These are phyloP conservation scores for Drosophila anomelani DNA, from an alignment of 2,888 invertebrate genomes.

Conservation along the genomic window DNA sequence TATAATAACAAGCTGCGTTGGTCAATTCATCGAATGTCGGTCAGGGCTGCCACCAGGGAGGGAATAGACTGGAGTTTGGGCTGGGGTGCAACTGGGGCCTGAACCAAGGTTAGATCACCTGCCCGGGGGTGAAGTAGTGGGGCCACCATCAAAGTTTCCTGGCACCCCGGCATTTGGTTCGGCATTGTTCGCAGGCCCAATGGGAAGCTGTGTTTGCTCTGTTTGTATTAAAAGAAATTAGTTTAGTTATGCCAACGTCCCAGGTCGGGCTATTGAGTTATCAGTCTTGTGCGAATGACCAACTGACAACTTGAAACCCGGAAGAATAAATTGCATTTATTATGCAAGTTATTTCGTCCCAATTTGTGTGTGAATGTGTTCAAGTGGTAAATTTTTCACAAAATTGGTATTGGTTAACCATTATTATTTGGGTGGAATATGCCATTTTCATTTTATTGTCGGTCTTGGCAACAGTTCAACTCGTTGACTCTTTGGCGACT, in stretches of 20 bases:
- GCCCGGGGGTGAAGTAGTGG: constrained; percentile 23
- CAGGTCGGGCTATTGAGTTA: constrained; percentile 34
- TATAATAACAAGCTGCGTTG: constrained; percentile 77
- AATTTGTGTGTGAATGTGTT: constrained; percentile 1
- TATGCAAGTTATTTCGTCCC: constrained; percentile 26
- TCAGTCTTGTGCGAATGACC: constrained; percentile 15
- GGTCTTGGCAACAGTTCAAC: constrained; percentile 4
- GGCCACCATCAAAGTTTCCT: constrained; percentile 46
- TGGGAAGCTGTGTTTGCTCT: constrained; percentile 7
- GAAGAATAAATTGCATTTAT: constrained; percentile 33
- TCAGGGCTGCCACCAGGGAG: constrained; percentile 62
- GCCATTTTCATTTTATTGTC: constrained; percentile 25
- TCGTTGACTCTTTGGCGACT: constrained; percentile 15
- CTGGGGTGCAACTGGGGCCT: background rate
- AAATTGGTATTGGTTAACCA: constrained; percentile 30
- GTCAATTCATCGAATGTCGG: constrained; percentile 79
- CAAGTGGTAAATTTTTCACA: constrained; percentile 5
- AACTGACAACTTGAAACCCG: constrained; percentile 4
- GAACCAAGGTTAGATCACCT: constrained; percentile 17
- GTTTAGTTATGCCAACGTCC: constrained; percentile 57
- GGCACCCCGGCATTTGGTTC: constrained; percentile 34
- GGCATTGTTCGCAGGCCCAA: constrained; percentile 20
- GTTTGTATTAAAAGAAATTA: constrained; percentile 56
- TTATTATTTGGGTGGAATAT: constrained; percentile 17
- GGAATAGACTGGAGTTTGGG: background rate